Evolutionary conservation across 2,888 invertebrate species (phyloP).

Genomic region (Autographa pulchrina): DNA sequence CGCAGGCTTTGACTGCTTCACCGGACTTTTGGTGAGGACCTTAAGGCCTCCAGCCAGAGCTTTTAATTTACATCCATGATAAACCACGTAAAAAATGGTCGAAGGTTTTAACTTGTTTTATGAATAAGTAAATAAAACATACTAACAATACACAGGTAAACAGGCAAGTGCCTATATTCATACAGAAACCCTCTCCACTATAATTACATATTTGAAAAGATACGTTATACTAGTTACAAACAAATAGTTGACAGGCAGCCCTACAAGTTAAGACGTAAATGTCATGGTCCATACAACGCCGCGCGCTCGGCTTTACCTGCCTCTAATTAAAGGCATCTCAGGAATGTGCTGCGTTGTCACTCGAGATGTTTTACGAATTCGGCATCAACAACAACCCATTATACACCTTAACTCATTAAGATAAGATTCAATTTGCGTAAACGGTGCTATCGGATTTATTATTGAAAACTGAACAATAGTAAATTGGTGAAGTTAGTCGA

Average conservation of each 20-base stretch:
- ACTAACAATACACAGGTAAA: background rate
- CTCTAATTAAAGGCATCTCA: constrained; percentile 73
- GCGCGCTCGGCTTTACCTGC: constrained; percentile 65
- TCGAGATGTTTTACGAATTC: constrained; percentile 58
- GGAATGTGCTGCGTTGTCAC: constrained; percentile 76
- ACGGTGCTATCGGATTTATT: constrained; percentile 28
- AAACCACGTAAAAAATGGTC: too few relatives aligned
- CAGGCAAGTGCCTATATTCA: background rate
- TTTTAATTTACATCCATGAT: too few relatives aligned
- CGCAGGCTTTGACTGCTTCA: too few relatives aligned
- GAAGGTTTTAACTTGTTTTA: too few relatives aligned
- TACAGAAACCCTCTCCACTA: background rate
- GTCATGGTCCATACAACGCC: constrained; percentile 43
- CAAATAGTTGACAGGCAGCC: constrained; percentile 37
- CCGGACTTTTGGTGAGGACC: too few relatives aligned
- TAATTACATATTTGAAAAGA: background rate
- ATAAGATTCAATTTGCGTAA: constrained; percentile 30
- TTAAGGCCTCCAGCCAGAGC: too few relatives aligned
- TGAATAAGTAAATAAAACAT: too few relatives aligned
- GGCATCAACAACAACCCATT: constrained; percentile 37
- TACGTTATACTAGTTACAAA: constrained; percentile 8
- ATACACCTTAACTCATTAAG: constrained; percentile 40
- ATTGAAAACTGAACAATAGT: constrained; percentile 56
- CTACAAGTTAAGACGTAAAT: constrained; percentile 58
- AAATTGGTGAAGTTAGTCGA: constrained; percentile 52